Conservation (phyloP, 2,797 vertebrate species). For the Cetoscarus ocellatus region DNA sequence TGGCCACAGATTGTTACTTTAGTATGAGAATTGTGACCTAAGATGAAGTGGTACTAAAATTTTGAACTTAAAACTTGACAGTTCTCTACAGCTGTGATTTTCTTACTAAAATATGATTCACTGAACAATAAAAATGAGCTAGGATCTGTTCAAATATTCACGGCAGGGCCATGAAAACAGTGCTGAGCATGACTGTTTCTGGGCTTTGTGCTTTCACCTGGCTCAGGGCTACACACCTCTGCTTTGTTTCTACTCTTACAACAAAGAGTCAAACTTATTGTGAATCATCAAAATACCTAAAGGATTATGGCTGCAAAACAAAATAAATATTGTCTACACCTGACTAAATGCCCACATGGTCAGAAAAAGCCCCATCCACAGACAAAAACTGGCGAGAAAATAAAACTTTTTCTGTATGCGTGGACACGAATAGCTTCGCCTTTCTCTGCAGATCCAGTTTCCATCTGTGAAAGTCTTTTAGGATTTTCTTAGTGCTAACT, state of each 20-base stretch:
- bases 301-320: constrained; percentile 20
- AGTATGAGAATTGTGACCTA: too few species aligned
- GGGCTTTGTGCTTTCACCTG: constrained; percentile 14
- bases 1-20: too few species aligned
- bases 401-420: constrained; percentile 15
- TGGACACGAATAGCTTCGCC: constrained; percentile 5
- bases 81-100: background rate
- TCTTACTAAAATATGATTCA: background rate
- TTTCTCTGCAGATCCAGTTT: constrained; percentile 10
- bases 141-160: background rate
- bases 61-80: background rate
- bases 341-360: constrained; percentile 13
- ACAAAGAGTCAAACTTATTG: constrained; percentile 31
- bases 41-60: background rate
- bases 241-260: constrained; percentile 15
- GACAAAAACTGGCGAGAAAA: constrained; percentile 26
- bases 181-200: constrained; percentile 4
- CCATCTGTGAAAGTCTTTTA: constrained; percentile 7
- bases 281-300: constrained; percentile 46
- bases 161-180: constrained; percentile 9
- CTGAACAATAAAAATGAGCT: background rate
- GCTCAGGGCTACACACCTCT: constrained; percentile 33
- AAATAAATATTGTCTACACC: constrained; percentile 2
- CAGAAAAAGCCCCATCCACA: background rate
- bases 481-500: constrained; percentile 17